A percentile compares a stretch with the other conserved stretches of the same genome.
Conservation (phyloP, 1,140 invertebrate genomes). For the Drosophila hydei region DNA sequence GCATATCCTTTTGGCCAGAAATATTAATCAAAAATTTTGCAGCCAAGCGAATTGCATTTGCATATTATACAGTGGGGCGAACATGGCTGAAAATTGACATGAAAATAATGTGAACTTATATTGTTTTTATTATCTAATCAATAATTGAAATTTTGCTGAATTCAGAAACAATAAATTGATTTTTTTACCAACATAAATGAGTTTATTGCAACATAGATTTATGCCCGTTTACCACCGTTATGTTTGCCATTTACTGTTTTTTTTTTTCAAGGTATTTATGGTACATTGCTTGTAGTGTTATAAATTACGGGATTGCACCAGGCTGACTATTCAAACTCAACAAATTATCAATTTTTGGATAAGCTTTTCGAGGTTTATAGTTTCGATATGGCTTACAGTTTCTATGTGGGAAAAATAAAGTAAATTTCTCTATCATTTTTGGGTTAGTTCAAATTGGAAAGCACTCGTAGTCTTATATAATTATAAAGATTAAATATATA, state of each 20-base stretch:
- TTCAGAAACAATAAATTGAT: too few species aligned
- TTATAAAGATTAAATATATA: too few species aligned
- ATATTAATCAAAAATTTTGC: slow-evolving; percentile 74
- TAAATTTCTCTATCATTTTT: background rate
- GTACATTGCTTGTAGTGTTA: slow-evolving; percentile 38
- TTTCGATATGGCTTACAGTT: too few species aligned
- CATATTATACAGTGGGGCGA: slow-evolving; percentile 57
- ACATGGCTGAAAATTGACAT: background rate
- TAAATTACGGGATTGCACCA: slow-evolving; percentile 29
- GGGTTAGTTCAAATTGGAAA: background rate
- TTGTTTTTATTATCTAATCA: slow-evolving; percentile 13
- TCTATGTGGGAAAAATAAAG: too few species aligned
- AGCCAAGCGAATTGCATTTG: slow-evolving; percentile 56
- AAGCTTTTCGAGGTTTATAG: slow-evolving; percentile 3
- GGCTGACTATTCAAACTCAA: slow-evolving; percentile 48
- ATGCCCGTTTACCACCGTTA: slow-evolving; percentile 31
- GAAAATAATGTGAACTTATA: background rate
- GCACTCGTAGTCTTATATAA: background rate
- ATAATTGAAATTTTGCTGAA: slow-evolving; percentile 4
- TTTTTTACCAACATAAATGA: too few species aligned
- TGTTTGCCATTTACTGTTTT: slow-evolving; percentile 1
- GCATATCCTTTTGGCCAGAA: slow-evolving; percentile 37
- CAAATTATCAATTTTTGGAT: slow-evolving; percentile 52
- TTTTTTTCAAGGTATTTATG: slow-evolving; percentile 17
- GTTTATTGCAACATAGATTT: too few species aligned